Conservation (phyloP, 2,888 invertebrate genomes). For the Synergus umbraculus region DNA sequence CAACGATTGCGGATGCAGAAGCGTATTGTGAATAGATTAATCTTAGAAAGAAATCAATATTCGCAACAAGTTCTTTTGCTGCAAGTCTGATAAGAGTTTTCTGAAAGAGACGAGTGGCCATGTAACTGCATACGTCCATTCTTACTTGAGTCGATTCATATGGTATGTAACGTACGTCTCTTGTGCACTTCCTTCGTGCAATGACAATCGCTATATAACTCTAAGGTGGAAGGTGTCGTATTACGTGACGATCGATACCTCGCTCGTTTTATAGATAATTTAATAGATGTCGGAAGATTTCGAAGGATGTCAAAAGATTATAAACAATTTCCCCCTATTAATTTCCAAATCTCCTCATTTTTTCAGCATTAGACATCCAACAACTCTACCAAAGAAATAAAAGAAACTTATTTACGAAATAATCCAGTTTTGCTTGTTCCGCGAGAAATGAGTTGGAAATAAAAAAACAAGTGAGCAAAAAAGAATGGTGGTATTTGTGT, state of each 20-base stretch:
- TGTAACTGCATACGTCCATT: constrained; percentile 43
- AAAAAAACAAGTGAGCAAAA: background rate
- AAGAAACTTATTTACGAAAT: no score
- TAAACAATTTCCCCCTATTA: no score
- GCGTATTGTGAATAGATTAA: background rate
- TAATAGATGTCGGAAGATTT: no score
- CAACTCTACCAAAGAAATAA: background rate
- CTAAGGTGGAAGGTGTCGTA: constrained; percentile 49
- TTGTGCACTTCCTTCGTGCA: constrained; percentile 59
- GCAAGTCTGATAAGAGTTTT: constrained; percentile 31
- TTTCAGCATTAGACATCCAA: no score
- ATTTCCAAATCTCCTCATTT: no score
- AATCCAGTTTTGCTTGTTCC: background rate
- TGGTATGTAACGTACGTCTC: constrained; percentile 55
- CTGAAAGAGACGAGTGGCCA: constrained; percentile 18
- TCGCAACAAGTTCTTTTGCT: constrained; percentile 23
- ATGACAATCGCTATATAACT: constrained; percentile 50
- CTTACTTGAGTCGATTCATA: constrained; percentile 50
- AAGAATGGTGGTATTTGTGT: constrained; percentile 21
- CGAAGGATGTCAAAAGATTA: no score
- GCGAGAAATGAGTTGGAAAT: background rate
- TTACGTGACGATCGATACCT: constrained; percentile 55
- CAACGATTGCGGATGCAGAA: background rate
- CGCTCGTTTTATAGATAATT: no score
- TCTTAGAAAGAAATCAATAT: constrained; percentile 22